phyloP scores from a whole-genome alignment of 2,113 vertebrate genomes.

The Sigmodon hispidus region DNA sequence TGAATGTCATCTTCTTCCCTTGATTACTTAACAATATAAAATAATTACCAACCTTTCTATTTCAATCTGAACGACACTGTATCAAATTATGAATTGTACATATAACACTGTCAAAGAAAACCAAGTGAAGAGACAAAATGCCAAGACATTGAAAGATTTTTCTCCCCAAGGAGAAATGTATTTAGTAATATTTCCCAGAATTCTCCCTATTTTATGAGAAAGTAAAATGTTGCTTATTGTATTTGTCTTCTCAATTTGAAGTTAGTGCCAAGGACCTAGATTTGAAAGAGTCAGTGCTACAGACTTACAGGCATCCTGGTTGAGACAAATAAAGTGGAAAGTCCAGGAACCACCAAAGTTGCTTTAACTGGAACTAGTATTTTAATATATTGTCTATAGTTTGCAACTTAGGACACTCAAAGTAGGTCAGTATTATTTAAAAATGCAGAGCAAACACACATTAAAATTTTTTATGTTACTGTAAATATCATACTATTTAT shows the following conservation, averaged over 20 bases:
- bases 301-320: too few species aligned
- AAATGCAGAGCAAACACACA: neutral
- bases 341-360: neutral
- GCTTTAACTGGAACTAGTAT: neutral
- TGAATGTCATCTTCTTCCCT: constrained; percentile 56
- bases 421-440: neutral
- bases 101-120: constrained; percentile 37
- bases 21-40: constrained; percentile 57
- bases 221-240: neutral
- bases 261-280: neutral
- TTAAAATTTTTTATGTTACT: neutral
- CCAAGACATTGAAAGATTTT: constrained; percentile 28
- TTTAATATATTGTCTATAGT: neutral
- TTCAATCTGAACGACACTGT: constrained; percentile 43
- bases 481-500: neutral
- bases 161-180: neutral
- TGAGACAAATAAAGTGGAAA: neutral
- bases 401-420: constrained; percentile 2
- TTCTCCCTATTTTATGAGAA: neutral
- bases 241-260: neutral
- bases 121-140: neutral
- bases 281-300: neutral
- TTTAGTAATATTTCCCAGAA: neutral
- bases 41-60: constrained; percentile 23
- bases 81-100: constrained; percentile 25